Percentiles rank a stretch among this genome's conserved stretches.
These are phyloP conservation scores for Streptopelia turtur DNA, from an alignment of 2,797 vertebrate species.

Conservation along the genomic window DNA sequence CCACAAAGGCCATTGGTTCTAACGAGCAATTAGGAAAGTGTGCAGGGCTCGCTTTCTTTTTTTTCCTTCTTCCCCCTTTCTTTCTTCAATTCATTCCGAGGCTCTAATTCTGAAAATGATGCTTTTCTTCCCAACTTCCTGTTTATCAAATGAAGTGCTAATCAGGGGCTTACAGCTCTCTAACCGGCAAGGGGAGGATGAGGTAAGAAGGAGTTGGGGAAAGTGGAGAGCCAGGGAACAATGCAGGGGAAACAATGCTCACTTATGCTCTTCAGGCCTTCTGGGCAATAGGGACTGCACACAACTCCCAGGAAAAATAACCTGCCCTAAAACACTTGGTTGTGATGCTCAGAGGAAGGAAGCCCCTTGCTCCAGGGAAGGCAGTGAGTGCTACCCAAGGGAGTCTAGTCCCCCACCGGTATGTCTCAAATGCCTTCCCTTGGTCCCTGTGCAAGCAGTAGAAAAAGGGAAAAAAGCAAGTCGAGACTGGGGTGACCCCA, in stretches of 20 bases:
- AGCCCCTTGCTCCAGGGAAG: neutral
- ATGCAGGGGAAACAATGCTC: conserved; percentile 56
- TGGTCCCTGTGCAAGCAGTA: neutral
- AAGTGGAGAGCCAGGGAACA: conserved; percentile 59
- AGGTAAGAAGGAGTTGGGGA: conserved; percentile 71
- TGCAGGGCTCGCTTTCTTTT: conserved; percentile 69
- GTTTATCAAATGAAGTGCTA: conserved; percentile 78
- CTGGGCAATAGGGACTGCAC: neutral
- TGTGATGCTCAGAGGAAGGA: neutral
- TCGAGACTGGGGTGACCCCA: neutral
- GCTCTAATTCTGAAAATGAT: conserved; percentile 72
- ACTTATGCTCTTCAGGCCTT: conserved; percentile 59
- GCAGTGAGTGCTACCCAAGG: neutral
- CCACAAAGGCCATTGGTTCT: conserved; percentile 76
- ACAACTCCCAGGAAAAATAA: conserved; percentile 40
- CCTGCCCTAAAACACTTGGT: neutral
- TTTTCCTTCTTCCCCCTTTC: conserved; percentile 70
- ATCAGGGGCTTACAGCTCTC: conserved; percentile 69
- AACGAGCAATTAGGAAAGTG: conserved; percentile 81
- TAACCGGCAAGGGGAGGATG: conserved; percentile 63
- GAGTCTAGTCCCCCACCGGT: neutral
- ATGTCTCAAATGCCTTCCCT: neutral
- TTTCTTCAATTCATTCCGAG: conserved; percentile 73
- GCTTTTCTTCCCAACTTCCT: conserved; percentile 78
- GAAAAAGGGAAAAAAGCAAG: neutral